Base-by-base conservation (phyloP, 2,113 vertebrate species). In the Scopus umbretta region DNA sequence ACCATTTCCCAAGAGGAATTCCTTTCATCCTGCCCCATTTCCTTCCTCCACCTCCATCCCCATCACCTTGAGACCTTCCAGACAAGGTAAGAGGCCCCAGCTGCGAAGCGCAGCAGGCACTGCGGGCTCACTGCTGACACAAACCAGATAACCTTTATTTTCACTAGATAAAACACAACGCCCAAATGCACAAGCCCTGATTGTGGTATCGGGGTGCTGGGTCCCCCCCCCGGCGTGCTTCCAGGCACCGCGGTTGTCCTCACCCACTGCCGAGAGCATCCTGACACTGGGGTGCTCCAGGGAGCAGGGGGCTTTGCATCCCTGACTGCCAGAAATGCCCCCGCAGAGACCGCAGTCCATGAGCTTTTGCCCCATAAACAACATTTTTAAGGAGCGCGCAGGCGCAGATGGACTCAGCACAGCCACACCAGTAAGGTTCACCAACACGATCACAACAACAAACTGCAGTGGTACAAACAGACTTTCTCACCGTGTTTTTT, bases 371-470 rank as follows among this genome's bases (percentile, higher is more conserved):
- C 36, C 65, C 29, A 32, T 7, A 53, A 63, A 19, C 1, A 32
- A 27, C 26, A 8, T 38, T 36, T 45, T 53, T 20, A 53, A 36
- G 45, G 68, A 36, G 20, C 1, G 6, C 13, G 19, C 19, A 16
- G 56, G 42, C 42, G 67, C 47, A 50, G 23, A 9, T 3, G 61
- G 27, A 45, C 49, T 27, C 61, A 29, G 76, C 49, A n/a, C 18
- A 18, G 76, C 61, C 61, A 38, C 38, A 45, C 34, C 20, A 7
- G 0, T 45, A 17, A 10, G 20, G 27, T 10, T 38, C 58, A 43
- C 52, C 18, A 26, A 0, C 6, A 4, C 1, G 3, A 25, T 34
- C 49, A 23, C 30, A 13, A 0, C 3, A 9, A 62, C 66, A 59
- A 26, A 4, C 78, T 16, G 40, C 72, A 53, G 30, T 0, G 1